Conservation (phyloP, 2,797 vertebrate genomes). For the Mionectes olivaceus region DNA sequence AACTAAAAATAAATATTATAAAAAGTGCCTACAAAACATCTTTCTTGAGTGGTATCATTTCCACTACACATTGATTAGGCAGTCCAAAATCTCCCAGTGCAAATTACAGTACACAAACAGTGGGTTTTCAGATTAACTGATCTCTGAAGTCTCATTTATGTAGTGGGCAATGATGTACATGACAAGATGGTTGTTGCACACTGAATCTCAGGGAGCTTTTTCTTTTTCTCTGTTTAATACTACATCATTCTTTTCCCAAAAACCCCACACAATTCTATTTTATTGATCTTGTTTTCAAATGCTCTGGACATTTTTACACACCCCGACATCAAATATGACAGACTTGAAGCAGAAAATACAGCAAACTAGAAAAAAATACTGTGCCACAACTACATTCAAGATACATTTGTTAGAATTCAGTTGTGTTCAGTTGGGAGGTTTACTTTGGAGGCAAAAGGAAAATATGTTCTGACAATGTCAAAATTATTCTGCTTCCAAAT, state of each 20-base stretch:
- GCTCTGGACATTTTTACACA: background rate
- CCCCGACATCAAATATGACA: background rate
- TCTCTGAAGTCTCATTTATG: background rate
- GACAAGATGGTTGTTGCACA: background rate
- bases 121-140: background rate
- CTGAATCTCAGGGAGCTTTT: background rate
- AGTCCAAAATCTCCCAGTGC: background rate
- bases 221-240: background rate
- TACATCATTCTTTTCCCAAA: background rate
- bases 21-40: background rate
- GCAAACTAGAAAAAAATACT: background rate
- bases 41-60: background rate
- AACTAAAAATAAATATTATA: background rate
- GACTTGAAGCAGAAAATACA: background rate
- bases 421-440: background rate
- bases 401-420: background rate
- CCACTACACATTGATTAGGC: background rate
- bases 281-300: background rate
- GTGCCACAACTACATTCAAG: background rate
- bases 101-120: background rate
- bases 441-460: background rate
- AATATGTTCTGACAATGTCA: slow-evolving; percentile 26
- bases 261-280: rapidly evolving
- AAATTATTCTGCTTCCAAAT: slow-evolving; percentile 31
- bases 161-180: background rate